Evolutionary conservation across 2,888 invertebrate species (phyloP), one percentile per base, ranked within the genome.

Genomic region (Eupithecia exiguata): DNA sequence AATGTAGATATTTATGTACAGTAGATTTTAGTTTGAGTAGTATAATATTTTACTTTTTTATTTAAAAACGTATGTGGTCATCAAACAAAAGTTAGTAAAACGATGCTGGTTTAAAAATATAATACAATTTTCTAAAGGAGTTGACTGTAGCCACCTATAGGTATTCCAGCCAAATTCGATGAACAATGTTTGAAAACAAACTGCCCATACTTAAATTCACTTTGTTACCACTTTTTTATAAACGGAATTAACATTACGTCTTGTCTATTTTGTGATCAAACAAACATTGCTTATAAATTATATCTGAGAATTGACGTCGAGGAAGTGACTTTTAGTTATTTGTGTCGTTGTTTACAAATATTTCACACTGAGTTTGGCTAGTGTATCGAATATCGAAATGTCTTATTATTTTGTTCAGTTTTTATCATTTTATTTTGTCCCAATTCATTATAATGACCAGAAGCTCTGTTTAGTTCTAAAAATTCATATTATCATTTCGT

Each of bases 1-100:
- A 70, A 71, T 80, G 78, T 80, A 80, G 77, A 80, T 70, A 74
- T 77, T 75, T 79, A 58, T 69, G 46, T 76, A 73, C 69, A 71
- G 43, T 79, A 77, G 77, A 63, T 40, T 63, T 36, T 75, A 77
- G 72, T 71, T 38, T n/a, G 30, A n/a, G 38, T 38, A n/a, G n/a
- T 53, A n/a, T 63, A 73, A 21, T n/a, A 10, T 40, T 12, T 71
- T 72, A 70, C 74, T 25, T 49, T 68, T n/a, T 35, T 36, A 61
- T 61, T 62, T 18, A 18, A 6, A 62, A 35, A 6, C 18, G 30
- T 16, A 30, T 16, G n/a, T 7, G 12, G 21, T 12, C 21, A 21
- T 53, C 53, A 12, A 12, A 53, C 10, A 7, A 3, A 49, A 21
- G 9, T n/a, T 49, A 10, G 49, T 9, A n/a, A 49, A 49, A 53